Conservation (phyloP, 23 tunicate genomes). For the Phallusia fumigata region DNA sequence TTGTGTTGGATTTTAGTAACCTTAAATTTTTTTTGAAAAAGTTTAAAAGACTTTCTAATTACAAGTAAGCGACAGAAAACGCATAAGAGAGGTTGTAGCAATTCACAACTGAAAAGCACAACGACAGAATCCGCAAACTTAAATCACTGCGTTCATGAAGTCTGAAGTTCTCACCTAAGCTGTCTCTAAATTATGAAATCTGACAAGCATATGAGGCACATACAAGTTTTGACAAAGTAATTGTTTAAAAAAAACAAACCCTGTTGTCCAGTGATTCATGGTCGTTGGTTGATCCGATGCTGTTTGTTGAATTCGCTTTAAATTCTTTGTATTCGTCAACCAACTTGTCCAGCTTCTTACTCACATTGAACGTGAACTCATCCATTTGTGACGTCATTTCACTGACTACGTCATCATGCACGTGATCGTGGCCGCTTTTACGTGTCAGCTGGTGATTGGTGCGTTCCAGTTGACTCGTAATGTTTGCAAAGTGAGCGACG, state of each 20-base stretch:
- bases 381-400: neutral
- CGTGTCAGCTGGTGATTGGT: constrained; percentile 5
- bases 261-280: neutral
- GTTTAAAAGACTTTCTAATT: too few relatives aligned
- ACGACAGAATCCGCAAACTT: too few relatives aligned
- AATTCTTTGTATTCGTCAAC: neutral
- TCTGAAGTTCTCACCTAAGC: too few relatives aligned
- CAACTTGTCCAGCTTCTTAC: neutral
- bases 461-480: neutral
- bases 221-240: too few relatives aligned
- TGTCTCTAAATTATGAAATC: too few relatives aligned
- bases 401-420: neutral
- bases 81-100: too few relatives aligned
- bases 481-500: neutral
- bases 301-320: neutral
- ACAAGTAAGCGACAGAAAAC: too few relatives aligned
- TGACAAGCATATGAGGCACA: too few relatives aligned
- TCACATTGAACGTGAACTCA: neutral
- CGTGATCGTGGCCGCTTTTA: neutral
- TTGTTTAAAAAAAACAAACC: neutral
- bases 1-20: too few relatives aligned
- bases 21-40: too few relatives aligned
- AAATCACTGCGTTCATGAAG: too few relatives aligned
- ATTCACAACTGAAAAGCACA: too few relatives aligned
- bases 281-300: neutral